phyloP scores from a whole-genome alignment of 2,113 vertebrate genomes.

The Guaruba guarouba region DNA sequence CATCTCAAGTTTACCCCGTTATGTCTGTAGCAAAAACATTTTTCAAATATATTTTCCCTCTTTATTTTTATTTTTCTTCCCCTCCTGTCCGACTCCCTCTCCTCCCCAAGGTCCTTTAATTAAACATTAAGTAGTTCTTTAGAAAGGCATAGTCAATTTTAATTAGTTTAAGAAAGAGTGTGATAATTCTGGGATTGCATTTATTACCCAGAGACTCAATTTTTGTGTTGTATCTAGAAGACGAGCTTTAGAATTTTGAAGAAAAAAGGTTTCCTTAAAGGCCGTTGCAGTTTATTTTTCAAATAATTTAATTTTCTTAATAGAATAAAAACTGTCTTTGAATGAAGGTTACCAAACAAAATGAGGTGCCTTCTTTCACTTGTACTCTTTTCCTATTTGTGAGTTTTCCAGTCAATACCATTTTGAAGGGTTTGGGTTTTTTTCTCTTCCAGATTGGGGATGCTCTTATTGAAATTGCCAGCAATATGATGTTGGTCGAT shows the following conservation, averaged over 20 bases:
- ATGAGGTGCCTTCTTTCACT: not conserved
- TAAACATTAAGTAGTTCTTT: not conserved
- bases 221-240: not conserved
- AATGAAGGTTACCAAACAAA: not conserved
- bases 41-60: not conserved
- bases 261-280: not conserved
- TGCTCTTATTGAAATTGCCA: constrained; percentile 85
- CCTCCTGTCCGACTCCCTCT: not conserved
- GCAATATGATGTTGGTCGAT: constrained; percentile 88
- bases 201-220: not conserved
- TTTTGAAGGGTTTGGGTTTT: not conserved
- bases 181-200: not conserved
- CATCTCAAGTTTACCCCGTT: not conserved
- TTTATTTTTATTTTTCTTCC: not conserved
- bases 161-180: not conserved
- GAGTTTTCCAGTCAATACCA: not conserved
- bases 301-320: not conserved
- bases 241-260: not conserved
- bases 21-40: not conserved
- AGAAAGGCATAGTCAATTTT: not conserved
- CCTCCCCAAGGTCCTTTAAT: not conserved
- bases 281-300: not conserved
- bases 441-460: constrained; percentile 75
- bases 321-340: not conserved
- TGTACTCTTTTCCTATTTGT: not conserved